Percentiles rank a stretch among this genome's conserved stretches.
Conservation (phyloP, 2,888 invertebrate species). For the Tineola bisselliella region DNA sequence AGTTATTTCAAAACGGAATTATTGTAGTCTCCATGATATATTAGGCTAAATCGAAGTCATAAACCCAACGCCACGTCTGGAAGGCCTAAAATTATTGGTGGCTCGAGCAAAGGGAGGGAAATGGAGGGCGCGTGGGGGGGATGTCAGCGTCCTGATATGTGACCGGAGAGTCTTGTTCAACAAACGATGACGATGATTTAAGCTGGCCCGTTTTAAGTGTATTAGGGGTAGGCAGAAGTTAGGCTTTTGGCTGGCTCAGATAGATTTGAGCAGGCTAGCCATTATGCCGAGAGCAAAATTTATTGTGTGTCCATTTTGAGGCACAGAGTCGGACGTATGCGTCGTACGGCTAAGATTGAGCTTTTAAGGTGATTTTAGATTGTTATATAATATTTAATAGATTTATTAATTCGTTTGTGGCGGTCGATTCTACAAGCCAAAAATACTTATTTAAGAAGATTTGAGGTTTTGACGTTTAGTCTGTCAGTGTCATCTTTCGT, state of each 20-base stretch:
- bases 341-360: constrained; percentile 1
- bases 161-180: constrained; percentile 68
- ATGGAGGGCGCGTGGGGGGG: constrained; percentile 23
- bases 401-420: too few relatives aligned
- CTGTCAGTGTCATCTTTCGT: too few relatives aligned
- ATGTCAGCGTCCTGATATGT: constrained; percentile 60
- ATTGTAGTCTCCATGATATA: not conserved
- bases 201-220: constrained; percentile 66
- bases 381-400: not conserved
- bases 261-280: constrained; percentile 45
- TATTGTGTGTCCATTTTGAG: constrained; percentile 32
- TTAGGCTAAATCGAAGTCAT: constrained; percentile 7
- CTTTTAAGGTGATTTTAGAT: not conserved
- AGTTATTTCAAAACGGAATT: not conserved
- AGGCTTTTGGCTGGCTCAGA: constrained; percentile 49
- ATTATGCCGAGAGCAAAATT: constrained; percentile 30
- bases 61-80: constrained; percentile 11
- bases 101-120: constrained; percentile 21
- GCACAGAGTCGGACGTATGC: constrained; percentile 12
- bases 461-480: too few relatives aligned
- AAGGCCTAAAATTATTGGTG: constrained; percentile 54
- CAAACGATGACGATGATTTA: constrained; percentile 69
- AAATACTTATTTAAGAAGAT: too few relatives aligned
- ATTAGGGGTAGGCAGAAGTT: constrained; percentile 60
- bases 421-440: too few relatives aligned